Conservation (phyloP, 2,113 vertebrate genomes). For the Odocoileus hemionus region DNA sequence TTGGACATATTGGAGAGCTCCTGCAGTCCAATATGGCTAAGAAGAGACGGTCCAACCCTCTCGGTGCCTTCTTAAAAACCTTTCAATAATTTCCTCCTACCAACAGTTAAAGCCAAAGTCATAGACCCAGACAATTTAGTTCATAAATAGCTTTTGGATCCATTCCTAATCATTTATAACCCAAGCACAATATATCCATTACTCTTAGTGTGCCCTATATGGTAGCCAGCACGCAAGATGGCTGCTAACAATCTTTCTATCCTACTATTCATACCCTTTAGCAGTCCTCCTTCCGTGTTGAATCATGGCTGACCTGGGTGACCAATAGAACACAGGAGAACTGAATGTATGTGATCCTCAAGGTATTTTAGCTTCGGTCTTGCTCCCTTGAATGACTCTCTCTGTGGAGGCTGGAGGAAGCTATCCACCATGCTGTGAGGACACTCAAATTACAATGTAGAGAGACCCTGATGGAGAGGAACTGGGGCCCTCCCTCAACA, state of each 20-base stretch:
- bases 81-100: neutral
- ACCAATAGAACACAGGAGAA: neutral
- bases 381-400: neutral
- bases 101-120: neutral
- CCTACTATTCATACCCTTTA: neutral
- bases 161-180: neutral
- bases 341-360: neutral
- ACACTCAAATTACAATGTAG: neutral
- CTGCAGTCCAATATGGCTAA: neutral
- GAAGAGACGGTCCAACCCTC: neutral
- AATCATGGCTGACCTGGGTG: neutral
- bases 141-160: neutral
- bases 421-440: neutral
- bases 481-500: neutral
- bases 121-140: neutral
- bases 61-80: neutral
- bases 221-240: neutral
- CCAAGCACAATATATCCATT: neutral
- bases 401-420: neutral
- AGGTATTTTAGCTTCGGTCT: neutral
- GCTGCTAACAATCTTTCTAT: neutral
- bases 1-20: neutral
- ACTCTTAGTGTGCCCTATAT: neutral
- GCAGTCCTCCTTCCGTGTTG: neutral
- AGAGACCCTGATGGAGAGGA: neutral